These are phyloP conservation scores for Amblyopsis hoosieri DNA, from an alignment of 2,797 vertebrate genomes.

Conservation along the genomic window DNA sequence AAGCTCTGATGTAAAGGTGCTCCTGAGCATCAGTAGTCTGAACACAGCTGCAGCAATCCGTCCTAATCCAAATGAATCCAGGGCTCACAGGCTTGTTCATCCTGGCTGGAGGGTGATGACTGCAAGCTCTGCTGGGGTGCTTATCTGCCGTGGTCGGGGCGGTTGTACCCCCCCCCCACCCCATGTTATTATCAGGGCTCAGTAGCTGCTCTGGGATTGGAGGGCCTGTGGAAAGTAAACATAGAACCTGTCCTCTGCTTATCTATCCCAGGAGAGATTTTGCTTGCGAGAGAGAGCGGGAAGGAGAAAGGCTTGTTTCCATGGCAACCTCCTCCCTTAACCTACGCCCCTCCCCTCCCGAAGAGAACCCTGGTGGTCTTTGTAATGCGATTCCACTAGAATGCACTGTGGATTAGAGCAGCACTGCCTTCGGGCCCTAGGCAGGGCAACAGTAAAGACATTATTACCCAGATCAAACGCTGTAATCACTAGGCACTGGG, in stretches of 20 bases:
- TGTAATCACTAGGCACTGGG: slow-evolving; percentile 81
- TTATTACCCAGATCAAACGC: slow-evolving; percentile 86
- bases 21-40: slow-evolving; percentile 73
- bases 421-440: slow-evolving; percentile 73
- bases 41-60: slow-evolving; percentile 69
- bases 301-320: slow-evolving; percentile 71
- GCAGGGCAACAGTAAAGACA: slow-evolving; percentile 81
- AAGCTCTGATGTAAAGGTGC: slow-evolving; percentile 57
- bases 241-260: slow-evolving; percentile 80
- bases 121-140: slow-evolving; percentile 67
- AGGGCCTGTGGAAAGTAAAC: slow-evolving; percentile 77
- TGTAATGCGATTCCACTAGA: slow-evolving; percentile 82
- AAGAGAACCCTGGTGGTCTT: slow-evolving; percentile 82
- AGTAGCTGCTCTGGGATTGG: slow-evolving; percentile 73
- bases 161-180: slow-evolving; percentile 59
- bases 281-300: slow-evolving; percentile 11
- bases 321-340: slow-evolving; percentile 76
- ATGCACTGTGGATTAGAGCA: slow-evolving; percentile 83
- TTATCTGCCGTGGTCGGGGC: slow-evolving; percentile 74
- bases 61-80: slow-evolving; percentile 83
- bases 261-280: slow-evolving; percentile 68
- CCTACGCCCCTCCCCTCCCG: slow-evolving; percentile 59
- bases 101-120: slow-evolving; percentile 71
- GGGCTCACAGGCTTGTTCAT: slow-evolving; percentile 72
- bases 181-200: slow-evolving; percentile 74